These are phyloP conservation scores for Myotis brandtii DNA, from an alignment of 2,113 vertebrate species.

Conservation along the genomic window DNA sequence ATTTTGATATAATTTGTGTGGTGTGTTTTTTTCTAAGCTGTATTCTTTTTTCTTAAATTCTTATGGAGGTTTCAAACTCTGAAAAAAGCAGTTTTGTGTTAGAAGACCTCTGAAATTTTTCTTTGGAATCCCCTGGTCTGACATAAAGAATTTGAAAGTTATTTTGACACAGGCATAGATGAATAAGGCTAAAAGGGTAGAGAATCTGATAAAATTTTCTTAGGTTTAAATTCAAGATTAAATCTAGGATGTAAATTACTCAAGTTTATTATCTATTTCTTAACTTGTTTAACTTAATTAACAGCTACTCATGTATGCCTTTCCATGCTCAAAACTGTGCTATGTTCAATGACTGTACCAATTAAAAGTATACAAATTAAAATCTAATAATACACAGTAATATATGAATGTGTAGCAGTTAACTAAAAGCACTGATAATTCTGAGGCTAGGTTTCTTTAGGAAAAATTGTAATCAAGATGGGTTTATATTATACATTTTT, in stretches of 20 bases:
- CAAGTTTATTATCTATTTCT: slow-evolving; percentile 33
- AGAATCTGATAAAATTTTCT: slow-evolving; percentile 29
- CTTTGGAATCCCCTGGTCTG: slow-evolving; percentile 29
- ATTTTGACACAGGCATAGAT: slow-evolving; percentile 10
- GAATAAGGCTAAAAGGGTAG: not conserved
- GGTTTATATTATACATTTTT: slow-evolving; percentile 20
- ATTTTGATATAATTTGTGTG: not conserved
- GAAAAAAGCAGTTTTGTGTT: slow-evolving; percentile 49
- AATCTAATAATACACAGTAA: not conserved
- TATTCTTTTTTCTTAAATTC: slow-evolving; percentile 31
- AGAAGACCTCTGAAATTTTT: slow-evolving; percentile 30
- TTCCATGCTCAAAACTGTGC: slow-evolving; percentile 24
- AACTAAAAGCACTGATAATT: slow-evolving; percentile 23
- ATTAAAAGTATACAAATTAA: slow-evolving; percentile 48
- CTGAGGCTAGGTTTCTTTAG: slow-evolving; percentile 22
- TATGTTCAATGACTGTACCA: not conserved
- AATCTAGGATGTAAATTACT: slow-evolving; percentile 16
- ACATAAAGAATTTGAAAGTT: slow-evolving; percentile 42
- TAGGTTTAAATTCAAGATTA: slow-evolving; percentile 60
- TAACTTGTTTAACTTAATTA: slow-evolving; percentile 43
- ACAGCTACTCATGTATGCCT: not conserved
- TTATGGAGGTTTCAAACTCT: not conserved
- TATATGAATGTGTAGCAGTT: not conserved
- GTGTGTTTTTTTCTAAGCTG: not conserved
- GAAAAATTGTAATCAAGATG: slow-evolving; percentile 37